Percentiles rank a stretch among this genome's conserved stretches.
Conservation (phyloP, 2,888 invertebrate species). For the Sturmia bella region DNA sequence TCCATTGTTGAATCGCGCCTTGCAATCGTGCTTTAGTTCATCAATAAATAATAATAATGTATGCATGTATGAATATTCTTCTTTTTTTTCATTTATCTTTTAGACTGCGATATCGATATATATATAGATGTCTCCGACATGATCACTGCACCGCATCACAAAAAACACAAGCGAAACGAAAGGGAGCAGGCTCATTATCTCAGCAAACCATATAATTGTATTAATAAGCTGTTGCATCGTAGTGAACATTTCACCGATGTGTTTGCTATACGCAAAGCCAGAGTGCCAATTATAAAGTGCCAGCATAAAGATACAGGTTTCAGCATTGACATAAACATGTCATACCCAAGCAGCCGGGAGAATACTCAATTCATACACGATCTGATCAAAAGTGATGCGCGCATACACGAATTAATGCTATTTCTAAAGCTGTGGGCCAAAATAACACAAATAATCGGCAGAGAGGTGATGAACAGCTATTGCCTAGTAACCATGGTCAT, state of each 20-base stretch:
- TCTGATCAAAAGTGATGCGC: slow-evolving; percentile 84
- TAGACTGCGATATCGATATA: slow-evolving; percentile 88
- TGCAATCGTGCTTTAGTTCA: too few relatives aligned
- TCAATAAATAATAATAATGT: neutral
- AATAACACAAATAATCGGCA: slow-evolving; percentile 82
- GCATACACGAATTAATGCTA: slow-evolving; percentile 85
- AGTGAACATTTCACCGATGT: slow-evolving; percentile 81
- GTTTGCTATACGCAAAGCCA: slow-evolving; percentile 86
- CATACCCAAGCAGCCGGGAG: slow-evolving; percentile 86
- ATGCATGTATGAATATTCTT: too few relatives aligned
- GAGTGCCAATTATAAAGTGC: slow-evolving; percentile 90
- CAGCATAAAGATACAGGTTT: slow-evolving; percentile 85
- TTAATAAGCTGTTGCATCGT: slow-evolving; percentile 81
- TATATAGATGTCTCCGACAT: slow-evolving; percentile 81
- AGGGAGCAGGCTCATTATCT: slow-evolving; percentile 49
- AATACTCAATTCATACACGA: slow-evolving; percentile 87
- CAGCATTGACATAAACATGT: slow-evolving; percentile 88
- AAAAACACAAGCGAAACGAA: slow-evolving; percentile 13
- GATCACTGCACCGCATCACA: slow-evolving; percentile 24
- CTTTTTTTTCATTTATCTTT: neutral
- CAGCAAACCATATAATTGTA: slow-evolving; percentile 77
- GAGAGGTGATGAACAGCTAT: slow-evolving; percentile 84
- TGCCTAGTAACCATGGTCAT: slow-evolving; percentile 86
- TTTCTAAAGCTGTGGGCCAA: slow-evolving; percentile 89
- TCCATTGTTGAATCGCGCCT: too few relatives aligned